These are phyloP conservation scores for Leptinotarsa haldemani DNA, from an alignment of 2,888 invertebrate genomes.

Conservation along the genomic window DNA sequence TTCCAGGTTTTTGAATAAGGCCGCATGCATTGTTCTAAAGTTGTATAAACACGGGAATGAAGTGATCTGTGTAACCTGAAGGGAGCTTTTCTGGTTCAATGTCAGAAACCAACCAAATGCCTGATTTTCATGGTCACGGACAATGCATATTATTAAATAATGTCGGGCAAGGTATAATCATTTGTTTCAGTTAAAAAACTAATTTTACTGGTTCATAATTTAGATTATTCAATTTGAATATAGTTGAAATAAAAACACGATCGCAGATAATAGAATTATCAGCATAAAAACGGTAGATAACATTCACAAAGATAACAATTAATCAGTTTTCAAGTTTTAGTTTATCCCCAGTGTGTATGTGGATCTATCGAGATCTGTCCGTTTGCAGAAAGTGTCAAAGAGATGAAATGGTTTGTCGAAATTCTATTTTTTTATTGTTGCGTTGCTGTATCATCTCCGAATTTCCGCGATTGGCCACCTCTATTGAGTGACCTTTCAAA, in stretches of 20 bases:
- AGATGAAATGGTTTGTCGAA: background rate
- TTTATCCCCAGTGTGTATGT: slow-evolving; percentile 6
- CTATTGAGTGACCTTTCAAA: background rate
- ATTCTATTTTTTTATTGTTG: slow-evolving; percentile 3
- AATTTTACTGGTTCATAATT: background rate
- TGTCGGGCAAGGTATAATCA: background rate
- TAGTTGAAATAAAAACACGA: slow-evolving; percentile 2
- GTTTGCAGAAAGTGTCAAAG: background rate
- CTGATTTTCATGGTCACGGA: too few relatives aligned
- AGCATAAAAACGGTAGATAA: slow-evolving; percentile 6
- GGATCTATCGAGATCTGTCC: background rate
- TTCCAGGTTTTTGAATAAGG: too few relatives aligned
- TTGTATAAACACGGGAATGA: too few relatives aligned
- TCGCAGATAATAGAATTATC: slow-evolving; percentile 6
- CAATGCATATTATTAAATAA: background rate
- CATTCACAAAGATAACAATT: slow-evolving; percentile 15
- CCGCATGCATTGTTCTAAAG: too few relatives aligned
- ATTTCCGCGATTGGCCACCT: background rate
- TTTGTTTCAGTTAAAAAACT: background rate
- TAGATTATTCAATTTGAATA: background rate
- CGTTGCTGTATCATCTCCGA: background rate
- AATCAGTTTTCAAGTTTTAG: slow-evolving; percentile 2
- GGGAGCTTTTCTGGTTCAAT: too few relatives aligned
- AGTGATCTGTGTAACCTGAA: too few relatives aligned
- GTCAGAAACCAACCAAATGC: too few relatives aligned